Base-by-base conservation (phyloP, 1,140 invertebrate species). In the Drosophila repletoides region DNA sequence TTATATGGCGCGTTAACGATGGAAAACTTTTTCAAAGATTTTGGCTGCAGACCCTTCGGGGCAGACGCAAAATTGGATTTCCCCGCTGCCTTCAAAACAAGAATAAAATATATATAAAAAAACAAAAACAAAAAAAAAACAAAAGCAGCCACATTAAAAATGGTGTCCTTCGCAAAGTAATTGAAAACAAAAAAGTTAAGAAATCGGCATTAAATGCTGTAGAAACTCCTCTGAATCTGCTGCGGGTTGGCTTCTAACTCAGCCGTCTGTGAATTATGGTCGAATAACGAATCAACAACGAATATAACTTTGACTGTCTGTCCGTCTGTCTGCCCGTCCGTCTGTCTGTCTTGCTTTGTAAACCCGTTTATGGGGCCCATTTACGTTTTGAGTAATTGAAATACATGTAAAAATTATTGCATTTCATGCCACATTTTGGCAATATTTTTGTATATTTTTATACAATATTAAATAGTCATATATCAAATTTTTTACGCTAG, bases 231-330 rank as follows among this genome's bases (percentile, higher is more conserved):
- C 45, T n/a, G 34, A 41, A 31, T 43, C n/a, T n/a, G n/a, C n/a
- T 60, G 34, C 40, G 43, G 52, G 22, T 56, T 46, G 26, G 17
- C 77, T 81, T 84, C 79, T 84, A 86, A 76, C 43, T 55, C 74
- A 83, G 74, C 58, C 66, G 79, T 79, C 80, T 86, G 79, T 84
- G 58, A 84, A 79, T 86, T 84, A 84, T 84, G 67, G 40, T 53
- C 80, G 43, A 49, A 60, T 51, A 49, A 51, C 17, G 15, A 29
- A 36, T 43, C 38, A 31, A 41, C 10, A 21, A 5, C 26, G 9
- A 26, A 10, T 28, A 10, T 5, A 15, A 22, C 7, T 36, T 28
- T 55, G 31, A 40, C 12, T 55, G 22, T 21, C 5, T 46, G 22
- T 21, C n/a, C n/a, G n/a, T n/a, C n/a, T n/a, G n/a, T n/a, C n/a